Evolutionary conservation across 1,140 invertebrate genomes (phyloP).

Genomic region (Agraylea sexmaculata): DNA sequence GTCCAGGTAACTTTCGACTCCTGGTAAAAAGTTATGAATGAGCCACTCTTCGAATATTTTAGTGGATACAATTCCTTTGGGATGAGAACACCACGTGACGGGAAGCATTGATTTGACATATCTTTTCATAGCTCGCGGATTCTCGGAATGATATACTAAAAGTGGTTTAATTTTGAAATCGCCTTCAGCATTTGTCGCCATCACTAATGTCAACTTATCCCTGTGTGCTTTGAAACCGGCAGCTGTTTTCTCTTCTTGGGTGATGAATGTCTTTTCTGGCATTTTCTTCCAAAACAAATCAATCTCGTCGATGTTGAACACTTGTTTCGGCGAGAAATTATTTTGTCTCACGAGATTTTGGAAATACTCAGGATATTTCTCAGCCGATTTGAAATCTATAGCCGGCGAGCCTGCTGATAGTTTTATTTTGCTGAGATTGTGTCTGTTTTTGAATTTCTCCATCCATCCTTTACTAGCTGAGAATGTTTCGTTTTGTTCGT

Average conservation of each 20-base stretch:
- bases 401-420: not conserved
- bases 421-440: not conserved
- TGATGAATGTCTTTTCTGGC: constrained; percentile 25
- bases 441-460: constrained; percentile 1
- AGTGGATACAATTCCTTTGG: constrained; percentile 28
- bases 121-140: constrained; percentile 27
- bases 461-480: constrained; percentile 5
- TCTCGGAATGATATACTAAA: constrained; percentile 27
- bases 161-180: constrained; percentile 30
- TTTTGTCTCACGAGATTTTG: constrained; percentile 14
- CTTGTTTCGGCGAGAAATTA: constrained; percentile 22
- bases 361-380: not conserved
- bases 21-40: not conserved
- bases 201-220: constrained; percentile 27
- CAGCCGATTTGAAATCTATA: not conserved
- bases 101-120: constrained; percentile 25
- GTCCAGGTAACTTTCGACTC: constrained; percentile 22
- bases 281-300: constrained; percentile 31
- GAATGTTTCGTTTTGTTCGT: not conserved
- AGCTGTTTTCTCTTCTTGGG: constrained; percentile 19
- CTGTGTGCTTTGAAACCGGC: constrained; percentile 28
- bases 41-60: constrained; percentile 26
- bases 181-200: constrained; percentile 28
- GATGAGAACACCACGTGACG: constrained; percentile 29
- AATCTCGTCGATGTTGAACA: constrained; percentile 29